These are phyloP conservation scores for Glossosoma conforme DNA, from an alignment of 1,140 invertebrate genomes.

Conservation along the genomic window DNA sequence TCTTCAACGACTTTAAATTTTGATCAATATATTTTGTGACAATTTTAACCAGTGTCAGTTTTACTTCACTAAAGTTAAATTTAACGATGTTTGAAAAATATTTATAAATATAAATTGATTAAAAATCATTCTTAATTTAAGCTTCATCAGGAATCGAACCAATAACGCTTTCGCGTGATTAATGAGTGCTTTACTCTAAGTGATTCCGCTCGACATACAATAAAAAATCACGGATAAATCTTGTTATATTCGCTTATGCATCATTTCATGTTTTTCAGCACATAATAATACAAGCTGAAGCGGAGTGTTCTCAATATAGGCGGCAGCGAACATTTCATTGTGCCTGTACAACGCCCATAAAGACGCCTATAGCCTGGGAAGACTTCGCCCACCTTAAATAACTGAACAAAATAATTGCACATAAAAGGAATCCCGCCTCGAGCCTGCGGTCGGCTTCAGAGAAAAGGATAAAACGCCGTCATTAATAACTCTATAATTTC, in stretches of 20 bases:
- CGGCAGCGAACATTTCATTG: neutral
- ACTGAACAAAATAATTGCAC: conserved; percentile 12
- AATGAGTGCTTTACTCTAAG: no score
- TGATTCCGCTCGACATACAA: no score
- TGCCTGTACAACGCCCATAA: neutral
- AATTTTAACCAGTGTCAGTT: no score
- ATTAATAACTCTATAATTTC: conserved; percentile 21
- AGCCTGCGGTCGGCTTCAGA: conserved; percentile 4
- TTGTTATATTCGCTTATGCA: neutral
- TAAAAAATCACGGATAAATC: no score
- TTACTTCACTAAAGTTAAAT: no score
- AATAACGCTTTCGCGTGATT: no score
- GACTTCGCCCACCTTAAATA: conserved; percentile 5
- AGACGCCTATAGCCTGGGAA: neutral
- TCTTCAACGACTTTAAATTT: no score
- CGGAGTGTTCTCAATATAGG: neutral
- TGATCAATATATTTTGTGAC: no score
- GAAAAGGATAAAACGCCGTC: conserved; percentile 5
- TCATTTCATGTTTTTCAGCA: neutral
- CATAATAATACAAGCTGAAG: conserved; percentile 8
- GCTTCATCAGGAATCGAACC: no score
- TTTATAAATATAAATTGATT: no score
- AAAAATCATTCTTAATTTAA: no score
- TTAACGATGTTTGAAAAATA: no score
- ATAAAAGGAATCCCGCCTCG: conserved; percentile 12